Evolutionary conservation across 2,797 vertebrate genomes (phyloP).

Genomic region (Vireo griseus): DNA sequence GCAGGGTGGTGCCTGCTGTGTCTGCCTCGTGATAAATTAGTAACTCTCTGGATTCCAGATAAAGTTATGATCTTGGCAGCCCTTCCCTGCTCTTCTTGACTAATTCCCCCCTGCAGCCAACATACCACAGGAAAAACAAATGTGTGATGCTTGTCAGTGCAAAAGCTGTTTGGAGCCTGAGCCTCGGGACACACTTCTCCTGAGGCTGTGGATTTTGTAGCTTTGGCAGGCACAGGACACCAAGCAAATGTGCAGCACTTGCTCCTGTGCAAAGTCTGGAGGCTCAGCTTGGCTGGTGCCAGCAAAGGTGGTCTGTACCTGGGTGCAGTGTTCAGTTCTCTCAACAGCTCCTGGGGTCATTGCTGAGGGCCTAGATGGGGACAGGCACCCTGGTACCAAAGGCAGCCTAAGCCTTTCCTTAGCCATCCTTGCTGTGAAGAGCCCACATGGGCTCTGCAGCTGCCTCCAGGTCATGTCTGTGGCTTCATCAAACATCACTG

Average conservation of each 20-base stretch:
- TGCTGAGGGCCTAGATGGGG: neutral
- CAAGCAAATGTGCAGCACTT: accelerated
- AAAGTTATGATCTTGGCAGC: neutral
- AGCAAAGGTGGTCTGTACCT: neutral
- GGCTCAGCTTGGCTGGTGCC: neutral
- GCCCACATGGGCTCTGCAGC: neutral
- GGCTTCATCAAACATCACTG: neutral
- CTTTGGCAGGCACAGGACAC: neutral
- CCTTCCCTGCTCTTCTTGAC: neutral
- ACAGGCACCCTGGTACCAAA: neutral
- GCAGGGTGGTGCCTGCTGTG: neutral
- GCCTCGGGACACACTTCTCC: accelerated
- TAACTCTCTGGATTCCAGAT: neutral
- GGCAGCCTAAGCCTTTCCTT: neutral
- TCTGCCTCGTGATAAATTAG: neutral
- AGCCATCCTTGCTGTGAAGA: neutral
- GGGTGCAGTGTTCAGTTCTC: accelerated
- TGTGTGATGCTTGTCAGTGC: neutral
- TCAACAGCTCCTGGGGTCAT: neutral
- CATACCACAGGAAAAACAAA: neutral
- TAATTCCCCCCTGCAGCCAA: neutral
- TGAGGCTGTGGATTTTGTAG: too few species aligned
- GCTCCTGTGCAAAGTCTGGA: neutral
- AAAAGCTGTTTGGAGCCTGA: neutral
- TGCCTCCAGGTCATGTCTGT: neutral